Percentiles rank a stretch among this genome's conserved stretches.
These are phyloP conservation scores for Pogonomyrmex barbatus DNA, from an alignment of 1,140 invertebrate genomes.

Conservation along the genomic window DNA sequence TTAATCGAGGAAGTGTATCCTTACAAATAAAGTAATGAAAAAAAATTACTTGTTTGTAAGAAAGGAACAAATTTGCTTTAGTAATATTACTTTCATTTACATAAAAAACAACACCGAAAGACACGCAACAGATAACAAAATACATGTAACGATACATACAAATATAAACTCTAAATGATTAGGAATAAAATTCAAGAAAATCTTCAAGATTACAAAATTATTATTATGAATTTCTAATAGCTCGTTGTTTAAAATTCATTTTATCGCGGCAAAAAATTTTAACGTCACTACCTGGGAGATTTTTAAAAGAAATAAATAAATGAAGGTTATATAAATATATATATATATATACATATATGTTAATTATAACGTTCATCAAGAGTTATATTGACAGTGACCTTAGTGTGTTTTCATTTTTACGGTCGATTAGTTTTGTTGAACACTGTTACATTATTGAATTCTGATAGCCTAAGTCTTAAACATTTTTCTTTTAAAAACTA, in stretches of 20 bases:
- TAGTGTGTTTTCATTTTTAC: not conserved
- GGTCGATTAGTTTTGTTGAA: not conserved
- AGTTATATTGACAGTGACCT: not conserved
- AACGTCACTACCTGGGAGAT: not conserved
- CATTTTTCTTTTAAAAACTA: too few species aligned
- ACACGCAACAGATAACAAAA: not conserved
- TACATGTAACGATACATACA: not conserved
- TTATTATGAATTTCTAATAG: slow-evolving; percentile 7
- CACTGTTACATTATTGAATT: not conserved
- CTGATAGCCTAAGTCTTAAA: not conserved
- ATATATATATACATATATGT: not conserved
- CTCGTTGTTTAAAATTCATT: slow-evolving; percentile 28
- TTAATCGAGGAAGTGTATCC: not conserved
- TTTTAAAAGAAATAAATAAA: not conserved
- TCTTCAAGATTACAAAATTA: not conserved
- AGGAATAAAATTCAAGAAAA: not conserved
- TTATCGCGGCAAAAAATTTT: not conserved
- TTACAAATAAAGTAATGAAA: not conserved
- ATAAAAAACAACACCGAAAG: not conserved
- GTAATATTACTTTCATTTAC: not conserved
- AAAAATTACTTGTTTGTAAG: not conserved
- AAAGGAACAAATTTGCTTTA: slow-evolving; percentile 15
- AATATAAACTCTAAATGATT: not conserved
- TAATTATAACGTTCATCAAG: not conserved
- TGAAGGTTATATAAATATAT: not conserved